Evolutionary conservation across 2,113 vertebrate species (phyloP).

Genomic region (Notechis scutatus): DNA sequence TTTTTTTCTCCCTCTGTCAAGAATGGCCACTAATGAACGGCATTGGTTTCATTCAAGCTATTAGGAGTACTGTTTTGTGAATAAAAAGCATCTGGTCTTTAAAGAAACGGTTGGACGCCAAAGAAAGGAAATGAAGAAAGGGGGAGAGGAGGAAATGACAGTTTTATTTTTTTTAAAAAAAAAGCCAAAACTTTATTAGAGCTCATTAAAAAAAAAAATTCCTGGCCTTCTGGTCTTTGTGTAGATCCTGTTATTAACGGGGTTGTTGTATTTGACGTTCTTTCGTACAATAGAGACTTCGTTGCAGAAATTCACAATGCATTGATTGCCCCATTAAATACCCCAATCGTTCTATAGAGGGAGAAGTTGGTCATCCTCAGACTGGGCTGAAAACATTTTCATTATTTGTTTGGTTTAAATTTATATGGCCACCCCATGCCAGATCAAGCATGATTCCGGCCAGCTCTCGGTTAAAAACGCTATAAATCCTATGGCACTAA

Average conservation of each 20-base stretch:
- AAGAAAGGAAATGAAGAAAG: background rate
- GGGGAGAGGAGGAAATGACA: background rate
- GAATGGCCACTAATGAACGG: background rate
- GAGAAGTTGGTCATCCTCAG: background rate
- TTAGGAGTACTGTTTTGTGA: background rate
- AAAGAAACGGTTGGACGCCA: background rate
- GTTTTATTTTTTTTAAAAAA: background rate
- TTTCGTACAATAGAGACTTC: background rate
- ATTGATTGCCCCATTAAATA: background rate
- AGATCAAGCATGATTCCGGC: background rate
- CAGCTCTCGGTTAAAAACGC: background rate
- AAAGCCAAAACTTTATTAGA: background rate
- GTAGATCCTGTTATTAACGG: background rate
- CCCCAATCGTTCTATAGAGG: background rate
- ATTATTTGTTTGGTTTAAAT: background rate
- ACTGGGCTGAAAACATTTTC: background rate
- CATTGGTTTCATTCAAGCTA: background rate
- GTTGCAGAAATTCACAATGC: background rate
- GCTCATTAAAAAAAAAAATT: background rate
- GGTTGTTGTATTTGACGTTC: background rate
- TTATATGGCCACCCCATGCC: background rate
- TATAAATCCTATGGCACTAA: background rate
- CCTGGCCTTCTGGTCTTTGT: background rate
- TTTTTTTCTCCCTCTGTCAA: background rate
- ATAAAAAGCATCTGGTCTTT: background rate